phyloP scores from a whole-genome alignment of 2,888 invertebrate genomes.

The Scaptomyza cyrtandrae region DNA sequence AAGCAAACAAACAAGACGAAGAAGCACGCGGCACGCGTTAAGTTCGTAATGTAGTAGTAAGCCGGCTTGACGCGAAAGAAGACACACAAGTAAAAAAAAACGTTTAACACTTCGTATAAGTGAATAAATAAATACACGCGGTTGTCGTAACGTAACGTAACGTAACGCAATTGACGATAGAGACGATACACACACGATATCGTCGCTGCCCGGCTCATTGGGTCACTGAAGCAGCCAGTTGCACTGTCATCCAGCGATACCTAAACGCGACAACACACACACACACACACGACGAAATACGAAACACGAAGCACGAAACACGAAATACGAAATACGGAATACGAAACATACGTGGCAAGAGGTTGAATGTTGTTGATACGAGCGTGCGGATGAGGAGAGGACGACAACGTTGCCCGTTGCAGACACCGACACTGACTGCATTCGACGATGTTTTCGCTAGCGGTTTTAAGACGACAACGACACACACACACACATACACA shows the following conservation, averaged over 20 bases:
- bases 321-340: neutral
- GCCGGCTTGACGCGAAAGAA: slow-evolving; percentile 1
- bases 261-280: slow-evolving; percentile 21
- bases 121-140: slow-evolving; percentile 5
- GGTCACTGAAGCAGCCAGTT: slow-evolving; percentile 58
- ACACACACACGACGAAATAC: slow-evolving; percentile 13
- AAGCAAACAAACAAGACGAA: slow-evolving; percentile 15
- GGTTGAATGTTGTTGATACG: neutral
- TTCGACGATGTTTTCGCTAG: slow-evolving; percentile 62
- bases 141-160: neutral
- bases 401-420: slow-evolving; percentile 70
- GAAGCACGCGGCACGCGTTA: slow-evolving; percentile 20
- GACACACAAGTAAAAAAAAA: neutral
- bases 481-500: slow-evolving; percentile 8
- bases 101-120: neutral
- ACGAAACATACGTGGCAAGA: no score
- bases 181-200: slow-evolving; percentile 45
- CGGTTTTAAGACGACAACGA: slow-evolving; percentile 63
- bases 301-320: slow-evolving; percentile 1
- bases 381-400: slow-evolving; percentile 18
- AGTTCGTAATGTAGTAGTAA: neutral
- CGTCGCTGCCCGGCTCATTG: slow-evolving; percentile 62
- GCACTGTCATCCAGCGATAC: slow-evolving; percentile 27
- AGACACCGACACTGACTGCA: slow-evolving; percentile 77
- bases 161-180: slow-evolving; percentile 33